A percentile compares a stretch with the other conserved stretches of the same genome.
Evolutionary conservation across 2,888 invertebrate species (phyloP).

Genomic region (Nudaria mundana): DNA sequence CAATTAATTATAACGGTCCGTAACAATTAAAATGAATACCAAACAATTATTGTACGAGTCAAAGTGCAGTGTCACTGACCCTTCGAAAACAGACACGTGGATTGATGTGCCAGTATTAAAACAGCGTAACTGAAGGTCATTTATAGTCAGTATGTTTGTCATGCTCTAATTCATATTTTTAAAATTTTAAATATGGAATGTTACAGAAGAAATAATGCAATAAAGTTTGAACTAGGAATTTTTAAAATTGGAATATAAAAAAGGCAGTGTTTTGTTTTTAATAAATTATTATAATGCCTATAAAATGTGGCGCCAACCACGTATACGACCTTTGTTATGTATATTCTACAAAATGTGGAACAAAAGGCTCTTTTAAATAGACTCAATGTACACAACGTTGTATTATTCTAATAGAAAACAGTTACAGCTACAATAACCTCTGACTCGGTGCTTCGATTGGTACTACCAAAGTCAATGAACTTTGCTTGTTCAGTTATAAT

Average conservation of each 20-base stretch:
- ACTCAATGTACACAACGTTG: neutral
- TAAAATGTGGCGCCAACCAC: too few species aligned
- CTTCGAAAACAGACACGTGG: constrained; percentile 62
- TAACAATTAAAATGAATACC: constrained; percentile 21
- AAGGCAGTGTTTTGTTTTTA: neutral
- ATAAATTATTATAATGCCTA: neutral
- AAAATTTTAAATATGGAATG: constrained; percentile 16
- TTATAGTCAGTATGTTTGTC: constrained; percentile 11
- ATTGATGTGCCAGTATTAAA: constrained; percentile 18
- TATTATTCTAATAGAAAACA: constrained; percentile 3
- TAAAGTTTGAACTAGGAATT: constrained; percentile 4
- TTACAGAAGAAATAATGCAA: constrained; percentile 4
- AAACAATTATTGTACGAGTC: constrained; percentile 50
- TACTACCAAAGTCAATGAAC: constrained; percentile 3
- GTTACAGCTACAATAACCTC: constrained; percentile 3
- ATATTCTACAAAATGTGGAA: too few species aligned
- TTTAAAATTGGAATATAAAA: neutral
- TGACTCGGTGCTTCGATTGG: constrained; percentile 1
- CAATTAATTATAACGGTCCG: constrained; percentile 4
- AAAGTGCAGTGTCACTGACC: constrained; percentile 70
- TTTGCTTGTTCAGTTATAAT: neutral
- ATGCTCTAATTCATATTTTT: constrained; percentile 14
- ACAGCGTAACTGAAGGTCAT: constrained; percentile 25
- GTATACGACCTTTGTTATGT: too few species aligned
- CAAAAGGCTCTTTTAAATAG: neutral